phyloP scores from a whole-genome alignment of 2,888 invertebrate species.

The Cynaeus angustus region DNA sequence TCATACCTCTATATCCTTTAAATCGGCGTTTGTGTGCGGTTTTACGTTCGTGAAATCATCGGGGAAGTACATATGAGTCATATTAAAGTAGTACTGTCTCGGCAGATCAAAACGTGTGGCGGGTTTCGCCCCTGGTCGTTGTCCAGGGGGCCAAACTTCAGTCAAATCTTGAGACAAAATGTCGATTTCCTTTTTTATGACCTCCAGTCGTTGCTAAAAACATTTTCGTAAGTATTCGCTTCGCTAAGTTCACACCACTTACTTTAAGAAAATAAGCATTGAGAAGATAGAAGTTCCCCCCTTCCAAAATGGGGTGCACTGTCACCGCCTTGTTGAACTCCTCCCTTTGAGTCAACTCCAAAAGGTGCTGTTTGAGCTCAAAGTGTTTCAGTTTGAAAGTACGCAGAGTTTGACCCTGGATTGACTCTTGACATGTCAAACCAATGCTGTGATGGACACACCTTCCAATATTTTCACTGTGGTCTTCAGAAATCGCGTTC shows the following conservation, averaged over 20 bases:
- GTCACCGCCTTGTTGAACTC: slow-evolving; percentile 77
- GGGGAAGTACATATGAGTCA: slow-evolving; percentile 86
- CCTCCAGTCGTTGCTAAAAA: slow-evolving; percentile 61
- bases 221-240: neutral
- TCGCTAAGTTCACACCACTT: neutral
- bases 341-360: slow-evolving; percentile 67
- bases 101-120: slow-evolving; percentile 87
- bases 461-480: slow-evolving; percentile 91
- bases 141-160: slow-evolving; percentile 84
- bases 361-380: slow-evolving; percentile 69
- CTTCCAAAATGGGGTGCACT: slow-evolving; percentile 78
- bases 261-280: slow-evolving; percentile 84
- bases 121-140: slow-evolving; percentile 79
- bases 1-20: slow-evolving; percentile 80
- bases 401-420: slow-evolving; percentile 73
- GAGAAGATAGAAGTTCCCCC: slow-evolving; percentile 79
- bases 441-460: slow-evolving; percentile 85
- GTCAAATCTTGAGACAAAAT: slow-evolving; percentile 61
- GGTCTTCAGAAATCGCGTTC: slow-evolving; percentile 87
- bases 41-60: slow-evolving; percentile 85
- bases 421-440: slow-evolving; percentile 74
- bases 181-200: slow-evolving; percentile 61
- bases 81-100: slow-evolving; percentile 91
- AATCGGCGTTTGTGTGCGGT: slow-evolving; percentile 78
- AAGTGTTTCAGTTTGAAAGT: slow-evolving; percentile 71